A percentile compares a stretch with the other conserved stretches of the same genome.
Conservation (phyloP, 2,113 vertebrate genomes). For the Trichomycterus rosablanca region DNA sequence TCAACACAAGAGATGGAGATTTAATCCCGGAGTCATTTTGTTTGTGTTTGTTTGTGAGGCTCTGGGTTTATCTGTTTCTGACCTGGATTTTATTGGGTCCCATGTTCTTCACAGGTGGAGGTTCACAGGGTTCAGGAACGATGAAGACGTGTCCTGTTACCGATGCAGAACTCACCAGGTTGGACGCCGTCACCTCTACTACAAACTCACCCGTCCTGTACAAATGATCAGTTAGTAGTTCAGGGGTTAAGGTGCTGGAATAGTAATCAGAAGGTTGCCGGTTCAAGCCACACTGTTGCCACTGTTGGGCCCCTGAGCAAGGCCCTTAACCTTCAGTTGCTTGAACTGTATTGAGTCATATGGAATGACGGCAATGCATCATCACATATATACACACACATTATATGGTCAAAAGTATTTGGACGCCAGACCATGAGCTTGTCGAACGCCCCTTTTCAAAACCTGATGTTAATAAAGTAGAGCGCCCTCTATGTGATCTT, state of each 20-base stretch:
- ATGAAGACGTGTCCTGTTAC: constrained; percentile 70
- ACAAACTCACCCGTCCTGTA: constrained; percentile 71
- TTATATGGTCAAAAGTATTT: too few species aligned
- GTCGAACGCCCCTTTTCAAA: too few species aligned
- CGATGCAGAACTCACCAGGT: constrained; percentile 67
- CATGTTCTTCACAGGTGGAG: constrained; percentile 76
- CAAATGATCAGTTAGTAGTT: neutral
- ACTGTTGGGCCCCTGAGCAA: too few species aligned
- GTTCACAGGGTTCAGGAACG: constrained; percentile 65
- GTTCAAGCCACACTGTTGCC: too few species aligned
- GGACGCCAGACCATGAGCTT: too few species aligned
- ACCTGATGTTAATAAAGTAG: too few species aligned
- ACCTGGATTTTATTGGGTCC: constrained; percentile 74
- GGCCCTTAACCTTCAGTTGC: too few species aligned
- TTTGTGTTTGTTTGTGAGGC: neutral
- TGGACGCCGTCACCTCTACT: constrained; percentile 64
- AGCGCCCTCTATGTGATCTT: too few species aligned
- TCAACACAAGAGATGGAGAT: neutral
- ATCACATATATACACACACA: too few species aligned
- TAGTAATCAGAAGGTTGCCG: too few species aligned
- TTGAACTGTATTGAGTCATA: neutral
- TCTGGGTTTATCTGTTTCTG: constrained; percentile 6
- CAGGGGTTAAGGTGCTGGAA: too few species aligned
- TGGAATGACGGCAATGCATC: too few species aligned
- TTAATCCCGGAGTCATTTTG: neutral